These are phyloP conservation scores for Micropterix aruncella DNA, from an alignment of 2,888 invertebrate species.

Conservation along the genomic window DNA sequence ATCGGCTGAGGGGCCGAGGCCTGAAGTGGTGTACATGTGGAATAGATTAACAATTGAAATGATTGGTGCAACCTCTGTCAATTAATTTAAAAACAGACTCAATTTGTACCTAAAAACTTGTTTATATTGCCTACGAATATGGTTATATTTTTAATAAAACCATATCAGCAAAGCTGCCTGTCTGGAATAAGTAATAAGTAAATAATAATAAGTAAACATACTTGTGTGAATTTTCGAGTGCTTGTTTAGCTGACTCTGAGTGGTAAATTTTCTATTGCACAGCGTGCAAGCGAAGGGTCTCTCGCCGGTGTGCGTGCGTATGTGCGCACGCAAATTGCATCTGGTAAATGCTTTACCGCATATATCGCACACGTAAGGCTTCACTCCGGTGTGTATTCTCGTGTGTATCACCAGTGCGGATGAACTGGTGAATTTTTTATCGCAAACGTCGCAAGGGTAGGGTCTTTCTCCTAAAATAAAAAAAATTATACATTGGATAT, in stretches of 20 bases:
- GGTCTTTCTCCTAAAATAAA: slow-evolving; percentile 21
- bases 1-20: no score
- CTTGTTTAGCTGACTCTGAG: slow-evolving; percentile 22
- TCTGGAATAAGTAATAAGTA: no score
- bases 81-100: no score
- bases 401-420: slow-evolving; percentile 25
- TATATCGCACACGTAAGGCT: slow-evolving; percentile 12
- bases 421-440: slow-evolving; percentile 23
- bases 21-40: no score
- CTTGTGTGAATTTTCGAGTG: slow-evolving; percentile 16
- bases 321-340: slow-evolving; percentile 29
- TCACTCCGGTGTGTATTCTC: slow-evolving; percentile 27
- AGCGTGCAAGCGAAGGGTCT: slow-evolving; percentile 36
- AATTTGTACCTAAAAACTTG: no score
- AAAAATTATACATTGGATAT: no score
- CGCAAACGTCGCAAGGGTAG: slow-evolving; percentile 22
- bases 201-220: no score
- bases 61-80: no score
- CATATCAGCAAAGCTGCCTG: no score
- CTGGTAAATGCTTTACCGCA: slow-evolving; percentile 22
- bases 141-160: no score
- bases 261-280: slow-evolving; percentile 24
- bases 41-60: no score
- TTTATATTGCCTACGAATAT: no score
- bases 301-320: slow-evolving; percentile 39